These are phyloP conservation scores for Drosophila ficusphila DNA, from an alignment of 1,140 invertebrate species.

Conservation along the genomic window DNA sequence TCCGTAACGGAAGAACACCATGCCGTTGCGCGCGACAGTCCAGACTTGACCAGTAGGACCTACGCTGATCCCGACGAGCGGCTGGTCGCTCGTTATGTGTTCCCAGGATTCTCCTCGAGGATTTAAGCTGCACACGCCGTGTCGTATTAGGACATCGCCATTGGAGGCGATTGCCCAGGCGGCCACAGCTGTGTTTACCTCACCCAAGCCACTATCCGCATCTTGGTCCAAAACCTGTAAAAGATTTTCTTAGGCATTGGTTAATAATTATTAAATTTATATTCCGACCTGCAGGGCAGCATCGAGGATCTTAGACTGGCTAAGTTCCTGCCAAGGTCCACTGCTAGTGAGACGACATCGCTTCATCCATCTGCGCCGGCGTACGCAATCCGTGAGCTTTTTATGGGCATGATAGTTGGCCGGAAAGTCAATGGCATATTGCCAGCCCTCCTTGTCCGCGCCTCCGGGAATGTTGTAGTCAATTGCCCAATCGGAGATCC, in stretches of 20 bases:
- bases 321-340: conserved; percentile 94
- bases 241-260: neutral
- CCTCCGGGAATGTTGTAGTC: conserved; percentile 95
- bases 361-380: conserved; percentile 93
- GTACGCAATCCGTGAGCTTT: conserved; percentile 94
- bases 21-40: conserved; percentile 93
- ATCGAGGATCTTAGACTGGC: conserved; percentile 92
- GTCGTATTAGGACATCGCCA: conserved; percentile 92
- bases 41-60: conserved; percentile 90
- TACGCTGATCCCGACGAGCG: conserved; percentile 89
- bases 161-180: conserved; percentile 93
- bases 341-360: conserved; percentile 91
- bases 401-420: conserved; percentile 93
- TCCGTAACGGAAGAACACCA: conserved; percentile 91
- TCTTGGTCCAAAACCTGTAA: conserved; percentile 54
- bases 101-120: conserved; percentile 91
- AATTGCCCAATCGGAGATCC: conserved; percentile 95
- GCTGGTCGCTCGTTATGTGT: conserved; percentile 91
- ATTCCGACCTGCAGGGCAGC: conserved; percentile 85
- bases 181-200: conserved; percentile 84
- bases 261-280: no score
- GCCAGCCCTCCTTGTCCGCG: conserved; percentile 96
- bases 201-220: conserved; percentile 50
- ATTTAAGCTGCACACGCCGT: conserved; percentile 89
- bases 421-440: conserved; percentile 96